Evolutionary conservation across 2,797 vertebrate genomes (phyloP).

Genomic region (Sylvilagus floridanus): DNA sequence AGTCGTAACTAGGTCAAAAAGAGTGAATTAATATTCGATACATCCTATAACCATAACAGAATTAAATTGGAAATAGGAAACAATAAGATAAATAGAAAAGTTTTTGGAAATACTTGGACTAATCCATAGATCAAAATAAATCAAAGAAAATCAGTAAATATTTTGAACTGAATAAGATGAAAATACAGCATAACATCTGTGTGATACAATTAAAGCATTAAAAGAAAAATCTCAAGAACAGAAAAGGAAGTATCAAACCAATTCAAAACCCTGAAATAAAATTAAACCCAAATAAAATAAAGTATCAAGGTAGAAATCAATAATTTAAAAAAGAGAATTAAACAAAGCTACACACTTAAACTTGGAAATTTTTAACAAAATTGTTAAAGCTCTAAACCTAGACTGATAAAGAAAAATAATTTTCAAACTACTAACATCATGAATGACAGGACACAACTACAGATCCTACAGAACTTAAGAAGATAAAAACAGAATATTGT

Average conservation of each 20-base stretch:
- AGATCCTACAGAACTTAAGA: neutral
- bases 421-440: neutral
- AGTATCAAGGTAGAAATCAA: neutral
- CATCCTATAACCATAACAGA: neutral
- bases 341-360: constrained; percentile 27
- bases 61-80: neutral
- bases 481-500: neutral
- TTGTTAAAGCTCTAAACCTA: neutral
- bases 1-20: neutral
- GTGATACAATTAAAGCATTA: neutral
- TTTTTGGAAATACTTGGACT: constrained; percentile 21
- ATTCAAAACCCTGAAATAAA: constrained; percentile 26
- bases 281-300: constrained; percentile 11
- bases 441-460: neutral
- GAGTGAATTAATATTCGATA: neutral
- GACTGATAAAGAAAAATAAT: neutral
- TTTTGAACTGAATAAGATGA: constrained; percentile 16
- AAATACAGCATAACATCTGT: neutral
- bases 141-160: constrained; percentile 10
- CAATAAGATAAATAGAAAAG: neutral
- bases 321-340: constrained; percentile 27
- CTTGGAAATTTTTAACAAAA: neutral
- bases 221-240: neutral
- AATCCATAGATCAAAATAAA: neutral
- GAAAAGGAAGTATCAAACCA: neutral